Evolutionary conservation across 2,888 invertebrate genomes (phyloP).

Genomic region (Gymnosoma rotundatum): DNA sequence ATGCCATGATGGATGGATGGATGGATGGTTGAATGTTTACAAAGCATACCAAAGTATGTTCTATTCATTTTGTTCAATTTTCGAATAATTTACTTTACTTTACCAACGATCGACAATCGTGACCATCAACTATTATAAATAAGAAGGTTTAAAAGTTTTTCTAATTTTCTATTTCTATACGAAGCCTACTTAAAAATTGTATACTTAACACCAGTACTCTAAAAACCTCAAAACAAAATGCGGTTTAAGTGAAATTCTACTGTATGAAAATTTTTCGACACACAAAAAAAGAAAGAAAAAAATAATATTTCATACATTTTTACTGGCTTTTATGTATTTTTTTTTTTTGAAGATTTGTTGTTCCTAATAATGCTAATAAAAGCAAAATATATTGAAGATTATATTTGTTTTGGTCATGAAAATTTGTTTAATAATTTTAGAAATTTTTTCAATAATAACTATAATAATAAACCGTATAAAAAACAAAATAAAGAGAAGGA

Average conservation of each 20-base stretch:
- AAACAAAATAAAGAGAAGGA: background rate
- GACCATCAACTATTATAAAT: conserved; percentile 64
- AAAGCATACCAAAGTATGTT: conserved; percentile 17
- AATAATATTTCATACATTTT: background rate
- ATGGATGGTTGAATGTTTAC: conserved; percentile 13
- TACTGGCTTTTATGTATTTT: conserved; percentile 6
- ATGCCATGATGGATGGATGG: background rate
- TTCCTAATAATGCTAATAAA: conserved; percentile 51
- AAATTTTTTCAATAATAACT: background rate
- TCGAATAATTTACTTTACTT: conserved; percentile 39
- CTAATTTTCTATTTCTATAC: conserved; percentile 15
- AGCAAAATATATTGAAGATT: conserved; percentile 40
- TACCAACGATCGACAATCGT: conserved; percentile 56
- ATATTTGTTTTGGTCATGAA: conserved; percentile 55
- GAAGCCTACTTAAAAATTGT: conserved; percentile 21
- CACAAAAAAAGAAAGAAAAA: background rate
- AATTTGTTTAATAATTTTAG: conserved; percentile 30
- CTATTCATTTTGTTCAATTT: conserved; percentile 21
- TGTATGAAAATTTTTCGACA: background rate
- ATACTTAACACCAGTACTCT: conserved; percentile 38
- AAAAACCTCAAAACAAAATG: conserved; percentile 20
- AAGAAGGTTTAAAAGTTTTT: conserved; percentile 57
- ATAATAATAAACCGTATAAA: conserved; percentile 9
- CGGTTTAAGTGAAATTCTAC: conserved; percentile 55
- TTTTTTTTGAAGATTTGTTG: conserved; percentile 34